These are phyloP conservation scores for Alviniconcha strummeri DNA, from an alignment of 2,888 invertebrate species.

Conservation along the genomic window DNA sequence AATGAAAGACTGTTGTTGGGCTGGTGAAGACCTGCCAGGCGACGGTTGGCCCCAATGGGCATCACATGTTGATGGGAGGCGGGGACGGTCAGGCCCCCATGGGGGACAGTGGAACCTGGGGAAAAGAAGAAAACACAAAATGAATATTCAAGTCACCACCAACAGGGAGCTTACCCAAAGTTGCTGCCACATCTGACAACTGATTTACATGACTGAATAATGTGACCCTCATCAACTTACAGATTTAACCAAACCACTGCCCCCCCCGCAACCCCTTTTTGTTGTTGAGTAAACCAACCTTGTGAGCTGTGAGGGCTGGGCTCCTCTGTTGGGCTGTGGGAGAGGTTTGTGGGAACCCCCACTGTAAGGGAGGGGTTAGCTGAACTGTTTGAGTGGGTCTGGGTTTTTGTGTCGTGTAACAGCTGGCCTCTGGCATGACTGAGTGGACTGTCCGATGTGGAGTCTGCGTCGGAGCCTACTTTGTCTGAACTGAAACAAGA, in stretches of 20 bases:
- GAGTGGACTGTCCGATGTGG: slow-evolving; percentile 28
- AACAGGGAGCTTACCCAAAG: not conserved
- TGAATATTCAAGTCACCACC: not conserved
- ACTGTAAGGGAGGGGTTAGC: not conserved
- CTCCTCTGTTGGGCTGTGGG: slow-evolving; percentile 23
- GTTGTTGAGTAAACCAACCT: not conserved
- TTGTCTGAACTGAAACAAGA: slow-evolving; percentile 21
- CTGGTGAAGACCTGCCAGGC: slow-evolving; percentile 30
- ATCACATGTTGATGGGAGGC: slow-evolving; percentile 12
- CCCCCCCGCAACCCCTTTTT: no score
- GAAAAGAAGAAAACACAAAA: not conserved
- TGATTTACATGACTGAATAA: no score
- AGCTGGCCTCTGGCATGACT: slow-evolving; percentile 2
- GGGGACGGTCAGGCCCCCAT: slow-evolving; percentile 21
- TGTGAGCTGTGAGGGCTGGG: slow-evolving; percentile 8
- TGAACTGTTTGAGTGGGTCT: slow-evolving; percentile 18
- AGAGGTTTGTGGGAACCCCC: slow-evolving; percentile 5
- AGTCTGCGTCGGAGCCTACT: slow-evolving; percentile 23
- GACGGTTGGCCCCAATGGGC: slow-evolving; percentile 33
- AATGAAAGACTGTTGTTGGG: slow-evolving; percentile 66
- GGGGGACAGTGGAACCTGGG: not conserved
- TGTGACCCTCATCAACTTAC: no score
- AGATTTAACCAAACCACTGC: no score
- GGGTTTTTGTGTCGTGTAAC: not conserved
- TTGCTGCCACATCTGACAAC: no score